Percentiles rank a stretch among this genome's conserved stretches.
Evolutionary conservation across 2,888 invertebrate genomes (phyloP).

Genomic region (Sphaerophoria taeniata): DNA sequence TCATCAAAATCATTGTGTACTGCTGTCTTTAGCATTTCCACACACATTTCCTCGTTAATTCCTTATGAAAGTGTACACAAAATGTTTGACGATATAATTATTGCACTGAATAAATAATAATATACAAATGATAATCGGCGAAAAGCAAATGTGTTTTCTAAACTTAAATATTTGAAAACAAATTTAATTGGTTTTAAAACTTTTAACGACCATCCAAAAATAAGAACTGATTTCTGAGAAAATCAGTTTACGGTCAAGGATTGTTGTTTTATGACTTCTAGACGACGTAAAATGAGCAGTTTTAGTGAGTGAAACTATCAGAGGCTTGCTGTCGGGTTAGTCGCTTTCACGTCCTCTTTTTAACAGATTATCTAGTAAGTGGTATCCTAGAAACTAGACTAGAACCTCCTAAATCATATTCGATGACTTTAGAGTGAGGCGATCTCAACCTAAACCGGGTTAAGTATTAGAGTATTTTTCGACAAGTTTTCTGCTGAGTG

Average conservation of each 20-base stretch:
- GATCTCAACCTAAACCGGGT: too few species aligned
- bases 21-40: conserved; percentile 17
- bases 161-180: background rate
- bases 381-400: too few species aligned
- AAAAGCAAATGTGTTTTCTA: background rate
- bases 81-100: conserved; percentile 7
- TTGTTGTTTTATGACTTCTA: background rate
- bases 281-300: too few species aligned
- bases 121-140: background rate
- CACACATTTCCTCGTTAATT: conserved; percentile 2
- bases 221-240: background rate
- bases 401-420: too few species aligned
- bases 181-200: conserved; percentile 3
- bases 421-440: too few species aligned
- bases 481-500: too few species aligned
- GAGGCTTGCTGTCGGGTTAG: too few species aligned
- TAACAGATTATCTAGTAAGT: too few species aligned
- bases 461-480: too few species aligned
- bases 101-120: background rate
- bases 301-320: too few species aligned
- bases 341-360: too few species aligned
- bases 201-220: background rate
- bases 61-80: background rate
- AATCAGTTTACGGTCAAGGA: conserved; percentile 20
- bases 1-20: conserved; percentile 52